Conservation (phyloP, 2,888 invertebrate species). For the Caenorhabditis uteleia region DNA sequence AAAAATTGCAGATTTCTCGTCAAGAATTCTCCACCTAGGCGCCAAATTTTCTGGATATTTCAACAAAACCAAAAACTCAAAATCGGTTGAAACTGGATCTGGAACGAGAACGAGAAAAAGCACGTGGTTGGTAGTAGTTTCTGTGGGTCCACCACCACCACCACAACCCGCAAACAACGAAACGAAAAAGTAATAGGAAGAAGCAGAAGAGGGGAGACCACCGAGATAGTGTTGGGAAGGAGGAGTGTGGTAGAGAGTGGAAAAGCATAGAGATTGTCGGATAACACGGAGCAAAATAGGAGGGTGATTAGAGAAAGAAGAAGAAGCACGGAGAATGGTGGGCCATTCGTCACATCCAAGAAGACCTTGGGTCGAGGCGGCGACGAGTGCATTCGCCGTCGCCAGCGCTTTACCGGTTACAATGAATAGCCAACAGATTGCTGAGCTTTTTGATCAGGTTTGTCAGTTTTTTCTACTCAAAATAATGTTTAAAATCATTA, state of each 20-base stretch:
- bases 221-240: conserved; percentile 4
- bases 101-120: too few species aligned
- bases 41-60: too few species aligned
- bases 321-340: conserved; percentile 18
- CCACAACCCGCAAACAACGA: too few species aligned
- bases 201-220: background rate
- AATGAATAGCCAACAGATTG: conserved; percentile 46
- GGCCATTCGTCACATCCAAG: conserved; percentile 24
- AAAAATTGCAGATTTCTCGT: too few species aligned
- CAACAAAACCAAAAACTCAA: too few species aligned
- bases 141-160: too few species aligned
- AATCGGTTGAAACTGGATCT: too few species aligned
- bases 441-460: conserved; percentile 51
- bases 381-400: conserved; percentile 48
- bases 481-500: too few species aligned
- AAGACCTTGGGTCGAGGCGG: conserved; percentile 48
- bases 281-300: background rate
- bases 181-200: too few species aligned
- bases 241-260: background rate
- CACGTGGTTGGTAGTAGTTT: too few species aligned
- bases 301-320: background rate
- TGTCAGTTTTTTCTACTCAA: background rate
- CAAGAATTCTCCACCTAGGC: too few species aligned
- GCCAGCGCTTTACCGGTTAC: conserved; percentile 49
- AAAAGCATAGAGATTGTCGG: conserved; percentile 3